Percentiles rank a stretch among this genome's conserved stretches.
Evolutionary conservation across 2,888 invertebrate genomes (phyloP).

Genomic region (Eurois occulta): DNA sequence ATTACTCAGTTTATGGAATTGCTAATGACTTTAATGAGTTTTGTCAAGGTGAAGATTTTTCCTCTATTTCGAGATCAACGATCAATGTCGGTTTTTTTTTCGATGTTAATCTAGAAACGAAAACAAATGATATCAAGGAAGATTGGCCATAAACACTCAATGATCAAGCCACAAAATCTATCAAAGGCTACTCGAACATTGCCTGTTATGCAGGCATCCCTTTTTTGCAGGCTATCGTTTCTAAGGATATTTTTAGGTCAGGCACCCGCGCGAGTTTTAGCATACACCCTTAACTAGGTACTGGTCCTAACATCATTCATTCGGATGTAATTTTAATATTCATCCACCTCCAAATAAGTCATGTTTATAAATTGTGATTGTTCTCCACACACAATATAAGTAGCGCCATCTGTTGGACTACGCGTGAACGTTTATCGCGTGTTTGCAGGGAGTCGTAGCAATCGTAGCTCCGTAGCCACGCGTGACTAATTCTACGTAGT

Average conservation of each 20-base stretch:
- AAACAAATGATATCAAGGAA: neutral
- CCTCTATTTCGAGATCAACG: slow-evolving; percentile 9
- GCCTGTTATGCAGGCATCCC: neutral
- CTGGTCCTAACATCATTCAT: neutral
- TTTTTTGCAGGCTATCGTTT: neutral
- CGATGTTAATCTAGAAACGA: neutral
- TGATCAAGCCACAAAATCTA: neutral
- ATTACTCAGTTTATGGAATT: slow-evolving; percentile 35
- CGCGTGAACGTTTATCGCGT: slow-evolving; percentile 19
- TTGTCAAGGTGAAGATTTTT: slow-evolving; percentile 43
- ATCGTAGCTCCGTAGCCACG: neutral
- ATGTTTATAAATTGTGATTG: neutral
- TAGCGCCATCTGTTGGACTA: slow-evolving; percentile 52
- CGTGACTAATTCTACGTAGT: slow-evolving; percentile 18
- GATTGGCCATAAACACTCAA: neutral
- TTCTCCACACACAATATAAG: neutral
- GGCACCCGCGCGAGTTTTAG: neutral
- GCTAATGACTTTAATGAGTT: slow-evolving; percentile 41
- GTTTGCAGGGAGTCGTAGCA: neutral
- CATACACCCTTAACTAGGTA: neutral
- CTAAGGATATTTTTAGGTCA: neutral
- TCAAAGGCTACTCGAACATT: neutral
- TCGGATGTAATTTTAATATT: neutral
- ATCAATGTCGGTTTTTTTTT: neutral
- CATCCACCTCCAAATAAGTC: neutral